These are phyloP conservation scores for Branchellion lobata DNA, from an alignment of 2,888 invertebrate genomes.

Conservation along the genomic window DNA sequence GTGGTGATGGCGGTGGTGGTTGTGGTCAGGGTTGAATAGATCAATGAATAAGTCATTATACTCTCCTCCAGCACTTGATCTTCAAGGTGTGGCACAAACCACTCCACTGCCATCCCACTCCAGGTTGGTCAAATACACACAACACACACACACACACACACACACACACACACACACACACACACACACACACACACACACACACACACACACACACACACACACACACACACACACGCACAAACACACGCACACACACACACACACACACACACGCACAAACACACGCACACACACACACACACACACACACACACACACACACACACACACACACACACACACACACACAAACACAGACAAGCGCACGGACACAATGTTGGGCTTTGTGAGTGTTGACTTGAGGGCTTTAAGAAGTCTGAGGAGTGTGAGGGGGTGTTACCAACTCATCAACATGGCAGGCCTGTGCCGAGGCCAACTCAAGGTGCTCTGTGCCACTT, in stretches of 20 bases:
- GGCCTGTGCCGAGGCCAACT: neutral
- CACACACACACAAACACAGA: neutral
- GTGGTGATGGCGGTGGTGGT: neutral
- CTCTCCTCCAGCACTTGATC: neutral
- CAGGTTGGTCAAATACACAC: neutral
- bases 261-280: neutral
- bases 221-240: neutral
- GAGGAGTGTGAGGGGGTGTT: neutral
- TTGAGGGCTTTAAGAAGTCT: neutral
- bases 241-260: neutral
- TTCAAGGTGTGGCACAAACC: conserved; percentile 10
- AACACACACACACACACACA: neutral
- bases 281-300: neutral
- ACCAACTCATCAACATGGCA: neutral
- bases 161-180: neutral
- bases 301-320: neutral
- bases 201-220: neutral
- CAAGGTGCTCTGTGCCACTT: neutral
- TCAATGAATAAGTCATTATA: neutral
- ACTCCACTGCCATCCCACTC: neutral
- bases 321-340: neutral
- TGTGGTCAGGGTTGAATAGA: too few relatives aligned
- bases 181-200: neutral
- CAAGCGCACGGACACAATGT: neutral
- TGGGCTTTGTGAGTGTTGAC: conserved; percentile 12